Conservation (phyloP, 2,113 vertebrate species). For the Erpornis zantholeuca region DNA sequence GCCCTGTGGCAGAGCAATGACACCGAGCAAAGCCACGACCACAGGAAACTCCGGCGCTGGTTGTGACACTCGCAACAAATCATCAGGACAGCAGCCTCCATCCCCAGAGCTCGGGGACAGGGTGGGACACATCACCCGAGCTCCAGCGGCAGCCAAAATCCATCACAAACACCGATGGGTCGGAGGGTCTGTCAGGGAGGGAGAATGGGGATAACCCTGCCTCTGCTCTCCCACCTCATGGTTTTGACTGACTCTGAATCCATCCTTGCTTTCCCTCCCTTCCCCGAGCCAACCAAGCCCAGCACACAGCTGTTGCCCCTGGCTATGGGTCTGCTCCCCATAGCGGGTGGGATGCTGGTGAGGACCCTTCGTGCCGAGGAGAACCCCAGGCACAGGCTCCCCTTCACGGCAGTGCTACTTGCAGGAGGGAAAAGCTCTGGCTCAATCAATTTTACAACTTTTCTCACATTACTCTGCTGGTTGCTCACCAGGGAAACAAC, state of each 20-base stretch:
- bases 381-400: neutral
- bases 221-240: neutral
- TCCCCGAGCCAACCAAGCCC: neutral
- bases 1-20: neutral
- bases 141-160: neutral
- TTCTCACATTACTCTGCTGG: neutral
- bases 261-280: neutral
- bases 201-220: rapidly evolving
- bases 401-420: neutral
- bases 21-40: neutral
- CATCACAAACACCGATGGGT: neutral
- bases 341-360: neutral
- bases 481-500: neutral
- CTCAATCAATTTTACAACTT: neutral
- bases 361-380: rapidly evolving
- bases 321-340: neutral
- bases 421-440: neutral
- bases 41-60: rapidly evolving
- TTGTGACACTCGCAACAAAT: neutral
- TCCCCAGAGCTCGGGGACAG: neutral
- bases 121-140: neutral
- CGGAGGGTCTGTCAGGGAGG: neutral
- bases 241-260: neutral
- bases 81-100: neutral
- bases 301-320: neutral